Conservation (phyloP, 2,888 invertebrate genomes). For the Drosophila neonasuta region DNA sequence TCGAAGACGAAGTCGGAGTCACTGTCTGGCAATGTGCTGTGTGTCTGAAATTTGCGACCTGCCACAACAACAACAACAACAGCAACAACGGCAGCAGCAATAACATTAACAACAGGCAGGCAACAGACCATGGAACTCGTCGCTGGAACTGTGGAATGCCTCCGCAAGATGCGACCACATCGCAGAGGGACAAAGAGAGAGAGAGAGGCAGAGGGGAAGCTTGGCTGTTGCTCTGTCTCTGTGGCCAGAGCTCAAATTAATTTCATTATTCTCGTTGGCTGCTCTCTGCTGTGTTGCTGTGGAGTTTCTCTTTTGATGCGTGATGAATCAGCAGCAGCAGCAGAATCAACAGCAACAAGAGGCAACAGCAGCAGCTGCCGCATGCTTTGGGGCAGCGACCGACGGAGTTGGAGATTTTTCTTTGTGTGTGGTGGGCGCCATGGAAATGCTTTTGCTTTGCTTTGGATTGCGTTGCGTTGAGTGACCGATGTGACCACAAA, state of each 20-base stretch:
- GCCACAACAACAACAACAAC: slow-evolving; percentile 49
- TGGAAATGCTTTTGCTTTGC: not conserved
- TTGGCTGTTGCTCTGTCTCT: slow-evolving; percentile 15
- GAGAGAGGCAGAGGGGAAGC: not conserved
- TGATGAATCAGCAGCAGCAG: slow-evolving; percentile 62
- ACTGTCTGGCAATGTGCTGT: slow-evolving; percentile 68
- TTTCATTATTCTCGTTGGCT: slow-evolving; percentile 69
- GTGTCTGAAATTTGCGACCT: slow-evolving; percentile 64
- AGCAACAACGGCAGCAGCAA: slow-evolving; percentile 23
- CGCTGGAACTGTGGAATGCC: slow-evolving; percentile 60
- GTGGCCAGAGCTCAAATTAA: slow-evolving; percentile 65
- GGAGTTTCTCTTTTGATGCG: slow-evolving; percentile 66
- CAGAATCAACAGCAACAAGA: slow-evolving; percentile 19
- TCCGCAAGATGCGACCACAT: slow-evolving; percentile 56
- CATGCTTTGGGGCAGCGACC: slow-evolving; percentile 9
- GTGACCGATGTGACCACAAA: slow-evolving; percentile 58
- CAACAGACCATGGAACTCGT: slow-evolving; percentile 62
- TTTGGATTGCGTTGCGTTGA: slow-evolving; percentile 35
- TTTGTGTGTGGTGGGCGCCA: slow-evolving; percentile 44
- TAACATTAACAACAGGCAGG: slow-evolving; percentile 39
- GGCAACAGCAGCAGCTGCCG: not conserved
- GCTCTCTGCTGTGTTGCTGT: slow-evolving; percentile 24
- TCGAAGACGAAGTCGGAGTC: slow-evolving; percentile 26
- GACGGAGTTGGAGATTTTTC: slow-evolving; percentile 31
- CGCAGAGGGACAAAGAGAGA: slow-evolving; percentile 15